Evolutionary conservation across 23 tunicate species (phyloP).

Genomic region (Clavelina lepadiformis): DNA sequence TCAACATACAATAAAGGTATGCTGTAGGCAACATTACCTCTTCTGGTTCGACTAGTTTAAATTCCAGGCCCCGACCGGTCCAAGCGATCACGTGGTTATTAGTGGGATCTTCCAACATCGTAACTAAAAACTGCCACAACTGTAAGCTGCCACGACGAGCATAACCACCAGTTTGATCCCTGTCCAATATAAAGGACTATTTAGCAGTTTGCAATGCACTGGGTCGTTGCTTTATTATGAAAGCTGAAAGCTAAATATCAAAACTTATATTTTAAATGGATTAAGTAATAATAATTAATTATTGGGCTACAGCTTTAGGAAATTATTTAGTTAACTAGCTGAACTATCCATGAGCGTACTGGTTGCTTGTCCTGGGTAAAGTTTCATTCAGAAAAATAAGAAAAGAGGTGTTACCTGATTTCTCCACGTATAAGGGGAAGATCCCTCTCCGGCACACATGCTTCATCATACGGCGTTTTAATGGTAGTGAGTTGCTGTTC

Average conservation of each 20-base stretch:
- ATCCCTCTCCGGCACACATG: conserved; percentile 6
- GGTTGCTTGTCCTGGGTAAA: too few relatives aligned
- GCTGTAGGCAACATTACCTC: conserved; percentile 47
- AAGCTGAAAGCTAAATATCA: too few relatives aligned
- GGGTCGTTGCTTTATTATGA: too few relatives aligned
- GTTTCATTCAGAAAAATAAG: too few relatives aligned
- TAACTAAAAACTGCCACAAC: conserved; percentile 93
- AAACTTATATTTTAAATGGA: too few relatives aligned
- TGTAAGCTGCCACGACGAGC: conserved; percentile 87
- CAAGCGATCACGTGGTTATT: conserved; percentile 84
- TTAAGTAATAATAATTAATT: too few relatives aligned
- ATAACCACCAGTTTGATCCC: conserved; percentile 22
- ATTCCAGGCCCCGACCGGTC: conserved; percentile 93
- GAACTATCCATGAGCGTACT: too few relatives aligned
- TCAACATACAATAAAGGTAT: too few relatives aligned
- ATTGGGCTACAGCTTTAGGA: too few relatives aligned
- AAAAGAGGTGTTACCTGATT: too few relatives aligned
- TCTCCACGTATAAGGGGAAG: not conserved
- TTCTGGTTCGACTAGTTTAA: conserved; percentile 94
- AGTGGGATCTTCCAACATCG: conserved; percentile 75
- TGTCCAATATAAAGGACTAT: conserved; percentile 1
- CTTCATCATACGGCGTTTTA: conserved; percentile 2
- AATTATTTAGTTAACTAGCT: too few relatives aligned
- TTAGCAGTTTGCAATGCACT: too few relatives aligned
- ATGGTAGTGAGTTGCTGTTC: not conserved